phyloP scores from a whole-genome alignment of 2,113 vertebrate species.

The Neolamprologus ventralis region DNA sequence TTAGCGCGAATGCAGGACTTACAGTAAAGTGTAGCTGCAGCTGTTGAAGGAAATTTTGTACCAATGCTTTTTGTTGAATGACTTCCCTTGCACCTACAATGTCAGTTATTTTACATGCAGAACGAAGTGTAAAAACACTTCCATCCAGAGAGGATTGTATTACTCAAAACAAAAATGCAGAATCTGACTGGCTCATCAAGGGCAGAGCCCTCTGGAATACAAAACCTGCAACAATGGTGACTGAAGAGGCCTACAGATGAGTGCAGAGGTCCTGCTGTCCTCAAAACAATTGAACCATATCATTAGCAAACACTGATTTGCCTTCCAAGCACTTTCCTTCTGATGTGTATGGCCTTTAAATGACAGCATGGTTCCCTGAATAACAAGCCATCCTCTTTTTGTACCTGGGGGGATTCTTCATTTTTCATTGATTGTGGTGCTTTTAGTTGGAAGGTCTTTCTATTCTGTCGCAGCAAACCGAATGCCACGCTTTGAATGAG shows the following conservation, averaged over 20 bases:
- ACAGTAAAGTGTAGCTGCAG: neutral
- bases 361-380: constrained; percentile 36
- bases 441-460: constrained; percentile 48
- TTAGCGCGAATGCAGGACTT: neutral
- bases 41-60: neutral
- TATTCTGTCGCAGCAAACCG: constrained; percentile 15
- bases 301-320: constrained; percentile 50
- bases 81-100: constrained; percentile 14
- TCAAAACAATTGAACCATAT: constrained; percentile 51
- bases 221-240: constrained; percentile 19
- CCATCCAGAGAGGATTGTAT: constrained; percentile 19
- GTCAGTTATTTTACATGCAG: constrained; percentile 28
- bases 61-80: constrained; percentile 6
- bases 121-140: constrained; percentile 40
- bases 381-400: constrained; percentile 35
- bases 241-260: constrained; percentile 19
- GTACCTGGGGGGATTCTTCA: constrained; percentile 52
- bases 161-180: constrained; percentile 15
- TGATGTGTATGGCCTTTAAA: constrained; percentile 32
- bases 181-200: constrained; percentile 43
- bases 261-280: constrained; percentile 30
- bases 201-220: constrained; percentile 19
- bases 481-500: constrained; percentile 17
- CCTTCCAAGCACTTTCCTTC: constrained; percentile 30
- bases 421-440: constrained; percentile 62